A percentile compares a stretch with the other conserved stretches of the same genome.
Conservation (phyloP, 2,888 invertebrate genomes). For the Meiosimyza decipiens region DNA sequence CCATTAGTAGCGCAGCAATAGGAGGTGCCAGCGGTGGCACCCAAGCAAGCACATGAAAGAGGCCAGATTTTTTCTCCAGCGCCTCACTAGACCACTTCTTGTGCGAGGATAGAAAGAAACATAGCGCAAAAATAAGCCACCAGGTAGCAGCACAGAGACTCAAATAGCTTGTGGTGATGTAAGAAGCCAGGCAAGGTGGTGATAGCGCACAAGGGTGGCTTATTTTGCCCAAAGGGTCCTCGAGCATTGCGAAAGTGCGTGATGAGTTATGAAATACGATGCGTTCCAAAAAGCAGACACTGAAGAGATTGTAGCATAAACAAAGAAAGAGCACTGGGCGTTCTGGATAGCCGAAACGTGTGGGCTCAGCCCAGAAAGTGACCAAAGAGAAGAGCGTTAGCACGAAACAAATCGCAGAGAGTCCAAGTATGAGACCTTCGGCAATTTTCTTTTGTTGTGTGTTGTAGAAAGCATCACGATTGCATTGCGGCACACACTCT, state of each 20-base stretch:
- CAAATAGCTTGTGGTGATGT: constrained; percentile 81
- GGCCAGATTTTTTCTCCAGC: constrained; percentile 84
- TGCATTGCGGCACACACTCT: constrained; percentile 73
- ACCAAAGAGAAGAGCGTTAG: constrained; percentile 85
- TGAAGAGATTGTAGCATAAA: constrained; percentile 85
- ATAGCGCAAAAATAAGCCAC: constrained; percentile 89
- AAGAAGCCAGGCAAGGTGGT: constrained; percentile 78
- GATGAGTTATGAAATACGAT: constrained; percentile 69
- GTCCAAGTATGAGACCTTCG: constrained; percentile 80
- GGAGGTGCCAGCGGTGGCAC: constrained; percentile 87
- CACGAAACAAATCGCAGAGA: constrained; percentile 81
- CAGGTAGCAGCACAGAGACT: constrained; percentile 84
- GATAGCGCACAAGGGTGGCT: constrained; percentile 67
- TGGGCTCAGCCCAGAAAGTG: constrained; percentile 90
- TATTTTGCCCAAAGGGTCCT: constrained; percentile 63
- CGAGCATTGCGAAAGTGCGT: constrained; percentile 55
- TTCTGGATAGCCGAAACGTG: constrained; percentile 92
- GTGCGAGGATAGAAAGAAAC: constrained; percentile 90
- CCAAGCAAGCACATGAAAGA: constrained; percentile 90
- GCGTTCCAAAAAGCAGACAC: constrained; percentile 78
- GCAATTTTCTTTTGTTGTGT: constrained; percentile 76
- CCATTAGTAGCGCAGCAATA: constrained; percentile 82
- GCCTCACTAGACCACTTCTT: constrained; percentile 95
- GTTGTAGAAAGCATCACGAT: constrained; percentile 76
- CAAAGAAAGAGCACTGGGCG: constrained; percentile 91